Conservation (phyloP, 37 sponge, comb jelly and placozoan species). For the Eunapius fragilis region DNA sequence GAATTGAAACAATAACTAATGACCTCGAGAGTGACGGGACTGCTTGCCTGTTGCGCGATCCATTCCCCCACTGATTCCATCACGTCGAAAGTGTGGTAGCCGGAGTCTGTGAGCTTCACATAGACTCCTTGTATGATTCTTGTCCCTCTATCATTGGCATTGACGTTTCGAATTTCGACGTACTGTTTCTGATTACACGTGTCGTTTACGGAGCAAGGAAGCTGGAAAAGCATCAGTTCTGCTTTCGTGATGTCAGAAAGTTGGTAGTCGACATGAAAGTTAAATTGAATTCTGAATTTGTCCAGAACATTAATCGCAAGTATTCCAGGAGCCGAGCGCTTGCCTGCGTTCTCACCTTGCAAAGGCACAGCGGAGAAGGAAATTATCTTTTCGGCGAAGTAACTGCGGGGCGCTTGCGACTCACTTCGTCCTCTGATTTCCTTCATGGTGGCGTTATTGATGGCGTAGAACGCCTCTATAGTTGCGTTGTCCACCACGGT, state of each 20-base stretch:
- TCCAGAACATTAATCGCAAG: slow-evolving; percentile 13
- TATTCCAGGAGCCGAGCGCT: background rate
- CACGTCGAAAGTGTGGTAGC: slow-evolving; percentile 48
- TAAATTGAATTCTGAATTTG: slow-evolving; percentile 11
- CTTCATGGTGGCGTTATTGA: background rate
- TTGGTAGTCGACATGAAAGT: slow-evolving; percentile 12
- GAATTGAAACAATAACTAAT: slow-evolving; percentile 43
- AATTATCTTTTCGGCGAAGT: background rate
- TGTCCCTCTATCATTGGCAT: background rate
- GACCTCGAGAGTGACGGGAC: slow-evolving; percentile 37
- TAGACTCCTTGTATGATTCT: slow-evolving; percentile 14
- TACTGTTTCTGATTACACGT: slow-evolving; percentile 18
- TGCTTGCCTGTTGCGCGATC: slow-evolving; percentile 15
- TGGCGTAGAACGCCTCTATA: background rate
- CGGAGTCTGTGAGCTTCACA: background rate
- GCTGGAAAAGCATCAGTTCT: slow-evolving; percentile 61
- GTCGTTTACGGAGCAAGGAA: slow-evolving; percentile 2
- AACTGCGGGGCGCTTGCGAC: background rate
- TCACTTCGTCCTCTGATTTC: background rate
- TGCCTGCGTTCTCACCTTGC: background rate
- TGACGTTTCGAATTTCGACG: slow-evolving; percentile 47
- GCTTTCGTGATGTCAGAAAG: slow-evolving; percentile 20
- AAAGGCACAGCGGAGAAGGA: background rate
- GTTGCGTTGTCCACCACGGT: background rate
- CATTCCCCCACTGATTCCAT: slow-evolving; percentile 30